A percentile compares a stretch with the other conserved stretches of the same genome.
Evolutionary conservation across 2,888 invertebrate genomes (phyloP).

Genomic region (Antheraea assamensis): DNA sequence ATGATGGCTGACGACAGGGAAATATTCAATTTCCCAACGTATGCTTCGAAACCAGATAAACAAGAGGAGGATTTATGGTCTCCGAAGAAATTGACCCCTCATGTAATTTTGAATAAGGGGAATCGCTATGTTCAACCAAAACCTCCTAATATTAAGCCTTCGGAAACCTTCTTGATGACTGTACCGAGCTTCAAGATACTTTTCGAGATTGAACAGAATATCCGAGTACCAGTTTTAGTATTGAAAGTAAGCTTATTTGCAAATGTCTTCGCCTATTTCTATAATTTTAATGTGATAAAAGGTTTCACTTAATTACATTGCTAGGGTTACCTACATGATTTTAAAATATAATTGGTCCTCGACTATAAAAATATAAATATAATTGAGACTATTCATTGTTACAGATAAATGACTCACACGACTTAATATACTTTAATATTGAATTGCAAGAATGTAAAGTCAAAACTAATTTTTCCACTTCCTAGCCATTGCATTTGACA

Average conservation of each 20-base stretch:
- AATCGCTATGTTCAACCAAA: constrained; percentile 63
- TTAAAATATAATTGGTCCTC: too few relatives aligned
- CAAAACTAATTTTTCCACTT: background rate
- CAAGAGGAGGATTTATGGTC: constrained; percentile 87
- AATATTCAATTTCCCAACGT: constrained; percentile 70
- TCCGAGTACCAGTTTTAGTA: constrained; percentile 64
- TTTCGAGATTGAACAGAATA: constrained; percentile 83
- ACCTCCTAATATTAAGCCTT: constrained; percentile 63
- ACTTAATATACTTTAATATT: too few relatives aligned
- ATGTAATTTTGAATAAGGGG: constrained; percentile 51
- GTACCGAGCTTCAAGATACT: constrained; percentile 83
- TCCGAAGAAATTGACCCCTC: constrained; percentile 83
- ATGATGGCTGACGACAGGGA: constrained; percentile 75
- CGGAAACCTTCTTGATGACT: constrained; percentile 77
- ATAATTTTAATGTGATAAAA: background rate
- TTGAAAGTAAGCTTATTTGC: constrained; percentile 52
- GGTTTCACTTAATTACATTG: too few relatives aligned
- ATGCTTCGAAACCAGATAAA: constrained; percentile 62
- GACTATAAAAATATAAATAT: too few relatives aligned
- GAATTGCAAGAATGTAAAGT: too few relatives aligned
- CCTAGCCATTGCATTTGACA: background rate
- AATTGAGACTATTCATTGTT: too few relatives aligned
- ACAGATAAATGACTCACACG: background rate
- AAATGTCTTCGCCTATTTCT: background rate
- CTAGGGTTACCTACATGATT: too few relatives aligned